phyloP scores from a whole-genome alignment of 2,888 invertebrate genomes.

The Cosmorhoe ocellata region DNA sequence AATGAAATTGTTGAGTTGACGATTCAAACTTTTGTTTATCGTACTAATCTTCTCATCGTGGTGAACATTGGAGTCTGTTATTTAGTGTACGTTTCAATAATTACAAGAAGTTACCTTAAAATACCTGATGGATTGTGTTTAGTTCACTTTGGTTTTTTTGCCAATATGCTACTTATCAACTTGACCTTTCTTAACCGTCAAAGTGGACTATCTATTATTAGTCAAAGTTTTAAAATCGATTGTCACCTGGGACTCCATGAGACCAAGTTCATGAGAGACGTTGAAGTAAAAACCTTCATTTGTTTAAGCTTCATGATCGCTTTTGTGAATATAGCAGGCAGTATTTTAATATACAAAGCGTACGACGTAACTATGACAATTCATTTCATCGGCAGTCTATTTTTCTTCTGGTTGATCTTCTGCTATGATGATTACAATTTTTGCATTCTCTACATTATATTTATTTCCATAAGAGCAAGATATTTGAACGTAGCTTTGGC shows the following conservation, averaged over 20 bases:
- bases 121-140: constrained; percentile 48
- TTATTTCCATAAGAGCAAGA: constrained; percentile 48
- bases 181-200: constrained; percentile 46
- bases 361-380: constrained; percentile 38
- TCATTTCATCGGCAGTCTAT: constrained; percentile 40
- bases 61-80: constrained; percentile 35
- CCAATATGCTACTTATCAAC: constrained; percentile 45
- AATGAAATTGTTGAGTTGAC: constrained; percentile 43
- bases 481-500: constrained; percentile 61
- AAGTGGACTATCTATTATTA: constrained; percentile 43
- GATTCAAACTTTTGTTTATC: constrained; percentile 38
- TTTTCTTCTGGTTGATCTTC: constrained; percentile 46
- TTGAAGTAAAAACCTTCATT: constrained; percentile 35
- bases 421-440: constrained; percentile 50
- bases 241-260: constrained; percentile 51
- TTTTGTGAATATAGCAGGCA: constrained; percentile 34
- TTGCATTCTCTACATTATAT: constrained; percentile 38
- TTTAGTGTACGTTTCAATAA: constrained; percentile 41
- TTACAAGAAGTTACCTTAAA: constrained; percentile 39
- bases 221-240: constrained; percentile 54
- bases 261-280: constrained; percentile 58
- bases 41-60: constrained; percentile 35
- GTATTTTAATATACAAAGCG: constrained; percentile 39
- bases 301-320: constrained; percentile 28
- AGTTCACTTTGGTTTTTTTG: constrained; percentile 41